A percentile compares a stretch with the other conserved stretches of the same genome.
phyloP scores from a whole-genome alignment of 1,140 invertebrate genomes.

The Manduca sexta region DNA sequence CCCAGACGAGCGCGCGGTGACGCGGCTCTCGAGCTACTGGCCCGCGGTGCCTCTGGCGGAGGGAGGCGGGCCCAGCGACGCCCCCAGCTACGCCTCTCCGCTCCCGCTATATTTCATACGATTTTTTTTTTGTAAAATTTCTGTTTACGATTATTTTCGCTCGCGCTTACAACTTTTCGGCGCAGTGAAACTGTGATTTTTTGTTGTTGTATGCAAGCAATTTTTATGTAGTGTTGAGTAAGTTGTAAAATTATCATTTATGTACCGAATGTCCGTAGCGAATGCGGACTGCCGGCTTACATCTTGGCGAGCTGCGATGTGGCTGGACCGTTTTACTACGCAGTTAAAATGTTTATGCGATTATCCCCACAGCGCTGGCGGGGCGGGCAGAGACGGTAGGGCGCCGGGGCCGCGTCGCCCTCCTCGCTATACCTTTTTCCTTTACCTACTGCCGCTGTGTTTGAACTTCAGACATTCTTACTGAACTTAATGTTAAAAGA shows the following conservation, averaged over 20 bases:
- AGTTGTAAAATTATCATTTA: background rate
- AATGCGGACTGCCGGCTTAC: too few species aligned
- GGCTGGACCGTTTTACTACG: too few species aligned
- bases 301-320: too few species aligned
- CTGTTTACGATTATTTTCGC: slow-evolving; percentile 35
- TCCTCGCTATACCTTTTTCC: too few species aligned
- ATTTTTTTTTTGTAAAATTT: slow-evolving; percentile 25
- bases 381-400: too few species aligned
- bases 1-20: slow-evolving; percentile 33
- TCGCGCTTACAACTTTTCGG: slow-evolving; percentile 25
- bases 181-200: slow-evolving; percentile 6
- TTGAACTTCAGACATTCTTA: too few species aligned
- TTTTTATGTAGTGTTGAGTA: slow-evolving; percentile 5
- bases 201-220: slow-evolving; percentile 10
- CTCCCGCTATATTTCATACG: slow-evolving; percentile 5
- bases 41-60: slow-evolving; percentile 5
- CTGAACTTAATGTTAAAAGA: too few species aligned
- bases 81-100: slow-evolving; percentile 38
- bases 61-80: slow-evolving; percentile 33
- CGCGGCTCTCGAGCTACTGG: slow-evolving; percentile 44
- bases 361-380: too few species aligned
- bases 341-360: too few species aligned
- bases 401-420: too few species aligned
- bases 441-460: too few species aligned
- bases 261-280: too few species aligned